phyloP scores from a whole-genome alignment of 2,113 vertebrate genomes.

The Lepus timidus region DNA sequence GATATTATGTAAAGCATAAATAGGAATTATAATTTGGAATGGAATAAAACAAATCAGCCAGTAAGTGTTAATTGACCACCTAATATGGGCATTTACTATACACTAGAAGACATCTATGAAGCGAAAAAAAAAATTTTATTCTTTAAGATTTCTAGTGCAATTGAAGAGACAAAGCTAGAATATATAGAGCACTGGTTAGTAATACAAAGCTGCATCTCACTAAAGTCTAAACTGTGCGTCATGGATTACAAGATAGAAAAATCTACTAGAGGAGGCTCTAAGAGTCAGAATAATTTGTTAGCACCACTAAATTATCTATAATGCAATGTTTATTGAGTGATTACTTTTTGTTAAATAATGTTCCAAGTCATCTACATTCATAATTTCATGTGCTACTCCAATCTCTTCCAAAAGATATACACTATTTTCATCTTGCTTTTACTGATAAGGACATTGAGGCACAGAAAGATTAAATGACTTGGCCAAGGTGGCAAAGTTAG shows the following conservation, averaged over 20 bases:
- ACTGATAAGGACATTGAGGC: not conserved
- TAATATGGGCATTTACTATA: not conserved
- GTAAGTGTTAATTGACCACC: not conserved
- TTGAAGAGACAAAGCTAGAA: constrained; percentile 10
- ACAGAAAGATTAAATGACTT: not conserved
- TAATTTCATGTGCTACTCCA: constrained; percentile 5
- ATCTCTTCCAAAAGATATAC: constrained; percentile 7
- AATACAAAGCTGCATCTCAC: not conserved
- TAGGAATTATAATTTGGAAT: not conserved
- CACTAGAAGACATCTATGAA: not conserved
- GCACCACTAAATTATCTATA: not conserved
- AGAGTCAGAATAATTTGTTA: not conserved
- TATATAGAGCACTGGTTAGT: not conserved
- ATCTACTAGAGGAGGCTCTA: not conserved
- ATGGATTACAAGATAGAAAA: not conserved
- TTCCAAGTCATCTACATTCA: not conserved
- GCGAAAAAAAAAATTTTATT: not conserved
- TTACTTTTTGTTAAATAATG: not conserved
- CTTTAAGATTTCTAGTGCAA: not conserved
- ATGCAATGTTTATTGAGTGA: not conserved
- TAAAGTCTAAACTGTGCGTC: not conserved
- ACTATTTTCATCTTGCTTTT: not conserved
- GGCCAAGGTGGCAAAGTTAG: not conserved
- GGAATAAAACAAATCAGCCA: not conserved
- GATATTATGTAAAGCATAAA: not conserved